A percentile compares a stretch with the other conserved stretches of the same genome.
These are phyloP conservation scores for Xestobium rufovillosum DNA, from an alignment of 2,888 invertebrate genomes.

Conservation along the genomic window DNA sequence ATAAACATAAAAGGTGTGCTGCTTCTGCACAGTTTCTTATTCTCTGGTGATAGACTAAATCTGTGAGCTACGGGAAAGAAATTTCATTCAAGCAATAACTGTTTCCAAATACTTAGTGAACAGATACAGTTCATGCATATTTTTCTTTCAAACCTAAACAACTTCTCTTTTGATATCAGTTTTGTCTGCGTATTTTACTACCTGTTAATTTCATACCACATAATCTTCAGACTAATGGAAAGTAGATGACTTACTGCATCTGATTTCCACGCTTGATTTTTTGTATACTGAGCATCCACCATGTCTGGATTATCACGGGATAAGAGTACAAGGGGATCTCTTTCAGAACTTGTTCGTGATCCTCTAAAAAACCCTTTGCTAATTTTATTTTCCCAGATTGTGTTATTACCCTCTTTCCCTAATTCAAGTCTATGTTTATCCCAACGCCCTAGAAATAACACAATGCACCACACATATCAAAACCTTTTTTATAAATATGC, in stretches of 20 bases:
- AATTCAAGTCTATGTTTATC: constrained; percentile 60
- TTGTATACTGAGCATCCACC: constrained; percentile 90
- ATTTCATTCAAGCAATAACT: no score
- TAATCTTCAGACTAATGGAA: constrained; percentile 12
- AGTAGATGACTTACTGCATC: constrained; percentile 52
- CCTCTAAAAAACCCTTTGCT: constrained; percentile 81
- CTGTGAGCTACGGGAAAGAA: no score
- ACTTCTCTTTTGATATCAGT: neutral
- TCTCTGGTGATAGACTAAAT: no score
- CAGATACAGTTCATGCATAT: no score
- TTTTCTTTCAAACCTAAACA: neutral
- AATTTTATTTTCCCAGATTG: constrained; percentile 72
- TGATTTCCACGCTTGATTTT: constrained; percentile 98
- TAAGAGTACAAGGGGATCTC: constrained; percentile 81
- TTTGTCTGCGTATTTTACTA: neutral
- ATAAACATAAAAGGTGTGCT: no score
- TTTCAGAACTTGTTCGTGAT: constrained; percentile 84
- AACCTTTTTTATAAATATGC: no score
- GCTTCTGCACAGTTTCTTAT: no score
- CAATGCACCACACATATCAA: constrained; percentile 1
- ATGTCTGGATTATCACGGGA: constrained; percentile 66
- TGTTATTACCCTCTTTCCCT: constrained; percentile 54
- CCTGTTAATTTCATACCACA: constrained; percentile 1
- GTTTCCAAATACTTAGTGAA: no score
- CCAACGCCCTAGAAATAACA: constrained; percentile 65